Base-by-base conservation (phyloP, 2,888 invertebrate species). In the Ephialtes manifestator region DNA sequence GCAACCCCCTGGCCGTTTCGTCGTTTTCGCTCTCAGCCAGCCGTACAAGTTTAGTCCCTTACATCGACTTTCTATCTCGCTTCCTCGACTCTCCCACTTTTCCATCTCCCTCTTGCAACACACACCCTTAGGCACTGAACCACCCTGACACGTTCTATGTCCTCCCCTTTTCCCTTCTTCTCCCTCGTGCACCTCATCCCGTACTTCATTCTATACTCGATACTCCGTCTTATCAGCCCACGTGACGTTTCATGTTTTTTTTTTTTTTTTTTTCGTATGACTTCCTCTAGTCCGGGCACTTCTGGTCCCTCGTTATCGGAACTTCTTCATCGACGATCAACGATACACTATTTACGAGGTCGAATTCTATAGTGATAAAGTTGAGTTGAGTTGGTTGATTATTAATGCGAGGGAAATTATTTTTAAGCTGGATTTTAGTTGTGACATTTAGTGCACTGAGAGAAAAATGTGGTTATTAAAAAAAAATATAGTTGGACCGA, bases 11-110 rank as follows among this genome's bases (percentile, higher is more conserved):
- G 76, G 79, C 82, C 80, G 78, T 84, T 86, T 84, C 72, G 63
- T 81, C 85, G 80, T 86, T 82, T 83, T 75, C 83, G 77, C 71
- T 80, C 83, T 83, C 79, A 58, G 72, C 67, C 75, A 65, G 58
- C 83, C 55, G 77, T 77, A 75, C 79, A 81, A 84, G 74, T 83
- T 85, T 84, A 79, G 83, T 87, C 86, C 81, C 70, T 74, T 81
- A 81, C 65, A 68, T 67, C 53, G 72, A 72, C 65, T n/a, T n/a
- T 46, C 72, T 74, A 60, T 65, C 77, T 67, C 35, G n/a, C 72
- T 78, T 70, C 53, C 70, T 51, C 67, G 51, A 76, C 28, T 46
- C 76, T 63, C 46, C 48, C 35, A 35, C 76, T 53, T 51, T 72
- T 55, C 67, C 18, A 31, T 53, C 65, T 65, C 58, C 48, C 11